These are phyloP conservation scores for Bathynomus jamesi DNA, from an alignment of 1,140 invertebrate genomes.

Conservation along the genomic window DNA sequence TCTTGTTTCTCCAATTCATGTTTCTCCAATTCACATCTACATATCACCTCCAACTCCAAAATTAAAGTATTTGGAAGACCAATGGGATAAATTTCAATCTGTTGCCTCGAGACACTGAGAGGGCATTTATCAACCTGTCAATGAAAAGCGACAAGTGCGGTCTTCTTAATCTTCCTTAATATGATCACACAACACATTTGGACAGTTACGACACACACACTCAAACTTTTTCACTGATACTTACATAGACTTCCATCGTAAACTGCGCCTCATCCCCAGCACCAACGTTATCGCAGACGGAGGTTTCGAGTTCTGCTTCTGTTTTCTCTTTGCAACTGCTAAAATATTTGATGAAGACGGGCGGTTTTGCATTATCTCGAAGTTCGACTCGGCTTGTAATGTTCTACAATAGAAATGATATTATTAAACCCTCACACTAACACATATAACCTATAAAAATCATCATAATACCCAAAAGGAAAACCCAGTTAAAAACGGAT, in stretches of 20 bases:
- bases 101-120: slow-evolving; percentile 58
- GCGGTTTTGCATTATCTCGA: slow-evolving; percentile 47
- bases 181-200: background rate
- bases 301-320: slow-evolving; percentile 43
- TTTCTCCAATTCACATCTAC: slow-evolving; percentile 78
- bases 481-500: no score
- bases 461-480: no score
- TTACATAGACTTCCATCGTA: no score
- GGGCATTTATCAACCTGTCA: slow-evolving; percentile 55
- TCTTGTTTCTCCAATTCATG: slow-evolving; percentile 41
- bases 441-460: no score
- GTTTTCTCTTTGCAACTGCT: slow-evolving; percentile 46
- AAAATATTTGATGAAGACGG: slow-evolving; percentile 49
- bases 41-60: slow-evolving; percentile 79
- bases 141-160: background rate
- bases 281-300: slow-evolving; percentile 48
- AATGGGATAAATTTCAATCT: slow-evolving; percentile 81
- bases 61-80: slow-evolving; percentile 78
- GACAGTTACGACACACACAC: background rate
- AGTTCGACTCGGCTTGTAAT: slow-evolving; percentile 49
- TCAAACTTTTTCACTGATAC: slow-evolving; percentile 6
- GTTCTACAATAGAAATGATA: slow-evolving; percentile 48
- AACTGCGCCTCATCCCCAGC: no score
- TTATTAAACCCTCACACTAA: no score
- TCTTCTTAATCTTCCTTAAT: no score